Conservation (phyloP, 2,888 invertebrate species). For the Plebejus argus region DNA sequence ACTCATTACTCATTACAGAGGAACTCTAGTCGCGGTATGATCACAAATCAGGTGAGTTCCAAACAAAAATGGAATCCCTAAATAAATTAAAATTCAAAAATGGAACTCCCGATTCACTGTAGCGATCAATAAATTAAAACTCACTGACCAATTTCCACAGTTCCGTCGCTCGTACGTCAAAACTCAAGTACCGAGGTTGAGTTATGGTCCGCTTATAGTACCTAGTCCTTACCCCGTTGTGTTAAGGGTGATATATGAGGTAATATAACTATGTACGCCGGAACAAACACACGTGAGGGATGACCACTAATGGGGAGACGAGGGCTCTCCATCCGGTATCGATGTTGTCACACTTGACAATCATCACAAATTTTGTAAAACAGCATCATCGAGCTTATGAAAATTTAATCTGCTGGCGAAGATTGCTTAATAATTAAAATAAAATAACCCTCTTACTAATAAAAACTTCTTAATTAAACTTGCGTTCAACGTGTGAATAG, state of each 20-base stretch:
- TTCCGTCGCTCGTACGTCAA: conserved; percentile 11
- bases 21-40: no score
- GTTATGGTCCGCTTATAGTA: background rate
- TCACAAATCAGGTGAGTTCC: no score
- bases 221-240: background rate
- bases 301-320: conserved; percentile 37
- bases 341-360: conserved; percentile 26
- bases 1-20: no score
- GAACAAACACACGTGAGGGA: conserved; percentile 51
- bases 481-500: no score
- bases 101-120: background rate
- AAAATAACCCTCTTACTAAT: no score
- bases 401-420: background rate
- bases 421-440: no score
- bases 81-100: background rate
- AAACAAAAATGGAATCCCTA: background rate
- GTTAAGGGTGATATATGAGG: background rate
- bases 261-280: conserved; percentile 39
- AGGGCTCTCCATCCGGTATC: conserved; percentile 38
- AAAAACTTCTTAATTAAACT: no score
- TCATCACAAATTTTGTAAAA: background rate
- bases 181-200: conserved; percentile 19
- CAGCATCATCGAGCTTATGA: background rate
- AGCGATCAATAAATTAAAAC: conserved; percentile 4
- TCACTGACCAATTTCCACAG: conserved; percentile 1